A percentile compares a stretch with the other conserved stretches of the same genome.
Conservation (phyloP, 2,113 vertebrate genomes). For the human region DNA sequence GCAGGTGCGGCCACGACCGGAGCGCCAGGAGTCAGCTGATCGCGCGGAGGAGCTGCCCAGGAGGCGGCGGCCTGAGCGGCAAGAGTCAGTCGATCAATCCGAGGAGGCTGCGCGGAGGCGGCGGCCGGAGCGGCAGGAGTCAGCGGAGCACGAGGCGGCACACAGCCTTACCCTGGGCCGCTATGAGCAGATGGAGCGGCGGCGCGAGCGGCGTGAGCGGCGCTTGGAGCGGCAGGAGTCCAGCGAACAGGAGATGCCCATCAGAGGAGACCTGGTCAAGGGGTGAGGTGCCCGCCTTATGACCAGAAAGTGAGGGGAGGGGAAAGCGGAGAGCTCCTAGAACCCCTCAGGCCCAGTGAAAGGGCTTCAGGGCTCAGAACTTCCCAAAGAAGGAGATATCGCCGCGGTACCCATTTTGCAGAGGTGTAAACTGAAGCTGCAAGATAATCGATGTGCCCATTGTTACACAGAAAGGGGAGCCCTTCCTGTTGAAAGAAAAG, state of each 20-base stretch:
- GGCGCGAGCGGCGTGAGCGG: constrained; percentile 86
- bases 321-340: neutral
- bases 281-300: constrained; percentile 27
- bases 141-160: constrained; percentile 83
- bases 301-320: neutral
- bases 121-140: constrained; percentile 86
- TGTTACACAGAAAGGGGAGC: neutral
- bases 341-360: neutral
- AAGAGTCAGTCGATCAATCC: constrained; percentile 74
- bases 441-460: neutral
- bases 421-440: neutral
- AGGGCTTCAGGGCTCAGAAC: neutral
- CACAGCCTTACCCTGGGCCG: constrained; percentile 80
- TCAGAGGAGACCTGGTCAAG: constrained; percentile 54
- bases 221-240: constrained; percentile 91
- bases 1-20: constrained; percentile 30
- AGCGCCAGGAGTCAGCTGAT: constrained; percentile 68
- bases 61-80: neutral
- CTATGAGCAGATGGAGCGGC: constrained; percentile 85
- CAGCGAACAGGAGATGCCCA: constrained; percentile 90
- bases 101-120: constrained; percentile 87
- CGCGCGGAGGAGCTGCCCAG: constrained; percentile 67
- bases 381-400: neutral
- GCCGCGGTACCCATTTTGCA: neutral
- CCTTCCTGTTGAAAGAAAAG: neutral